A percentile compares a stretch with the other conserved stretches of the same genome.
phyloP scores from a whole-genome alignment of 2,797 vertebrate genomes.

The Lithobates pipiens region DNA sequence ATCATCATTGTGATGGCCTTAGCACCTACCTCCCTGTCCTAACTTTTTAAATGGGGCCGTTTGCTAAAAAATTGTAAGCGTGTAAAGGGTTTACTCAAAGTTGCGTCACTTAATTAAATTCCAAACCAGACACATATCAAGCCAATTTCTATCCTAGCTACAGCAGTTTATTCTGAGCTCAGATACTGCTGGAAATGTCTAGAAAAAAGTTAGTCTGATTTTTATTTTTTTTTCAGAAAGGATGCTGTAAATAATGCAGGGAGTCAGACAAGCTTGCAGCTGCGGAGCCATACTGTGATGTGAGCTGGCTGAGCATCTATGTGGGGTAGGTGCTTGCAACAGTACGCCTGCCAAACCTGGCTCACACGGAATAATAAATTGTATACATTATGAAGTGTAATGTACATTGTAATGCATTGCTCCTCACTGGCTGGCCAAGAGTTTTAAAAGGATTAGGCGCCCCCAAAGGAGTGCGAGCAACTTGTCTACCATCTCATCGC shows the following conservation, averaged over 20 bases:
- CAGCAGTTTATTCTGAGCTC: background rate
- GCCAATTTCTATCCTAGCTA: background rate
- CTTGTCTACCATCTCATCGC: constrained; percentile 42
- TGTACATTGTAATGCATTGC: constrained; percentile 48
- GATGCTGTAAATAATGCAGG: constrained; percentile 39
- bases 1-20: no score
- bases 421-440: constrained; percentile 37
- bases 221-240: background rate
- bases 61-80: no score
- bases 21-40: no score
- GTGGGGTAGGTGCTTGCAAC: constrained; percentile 23
- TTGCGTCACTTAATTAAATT: no score
- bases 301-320: constrained; percentile 10
- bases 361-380: constrained; percentile 50
- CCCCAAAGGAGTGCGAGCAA: constrained; percentile 12
- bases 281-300: constrained; percentile 22
- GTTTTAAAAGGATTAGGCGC: constrained; percentile 51
- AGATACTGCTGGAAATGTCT: background rate
- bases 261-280: constrained; percentile 22
- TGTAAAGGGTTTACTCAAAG: no score
- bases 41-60: no score
- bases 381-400: constrained; percentile 47
- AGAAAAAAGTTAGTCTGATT: constrained; percentile 10
- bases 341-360: constrained; percentile 37
- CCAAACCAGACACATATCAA: no score